phyloP scores from a whole-genome alignment of 37 sponge, comb jelly and placozoan species.

The Beroe forskalii region DNA sequence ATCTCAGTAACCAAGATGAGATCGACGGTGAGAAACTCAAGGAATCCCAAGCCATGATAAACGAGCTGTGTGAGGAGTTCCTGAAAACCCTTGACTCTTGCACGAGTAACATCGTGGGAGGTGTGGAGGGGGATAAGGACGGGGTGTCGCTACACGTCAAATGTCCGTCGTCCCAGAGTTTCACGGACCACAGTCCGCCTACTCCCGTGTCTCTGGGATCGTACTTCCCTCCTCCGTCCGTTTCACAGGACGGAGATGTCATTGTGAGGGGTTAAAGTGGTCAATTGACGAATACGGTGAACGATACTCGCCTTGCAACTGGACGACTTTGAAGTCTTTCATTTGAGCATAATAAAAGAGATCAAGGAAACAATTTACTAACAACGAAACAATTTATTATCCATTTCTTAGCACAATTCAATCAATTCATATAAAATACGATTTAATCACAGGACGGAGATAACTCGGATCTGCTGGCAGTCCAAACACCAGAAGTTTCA shows the following conservation, averaged over 20 bases:
- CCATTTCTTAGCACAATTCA: too few relatives aligned
- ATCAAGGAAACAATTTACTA: too few relatives aligned
- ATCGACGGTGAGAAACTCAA: not conserved
- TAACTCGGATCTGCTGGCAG: not conserved
- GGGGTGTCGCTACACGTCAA: not conserved
- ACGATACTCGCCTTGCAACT: too few relatives aligned
- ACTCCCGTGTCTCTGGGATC: conserved; percentile 38
- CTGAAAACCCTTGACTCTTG: conserved; percentile 45
- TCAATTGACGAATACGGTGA: too few relatives aligned
- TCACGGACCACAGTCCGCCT: not conserved
- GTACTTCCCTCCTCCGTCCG: conserved; percentile 28
- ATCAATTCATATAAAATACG: too few relatives aligned
- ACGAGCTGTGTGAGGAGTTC: conserved; percentile 60
- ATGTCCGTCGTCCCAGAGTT: not conserved
- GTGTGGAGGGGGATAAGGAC: not conserved
- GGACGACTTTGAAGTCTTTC: too few relatives aligned
- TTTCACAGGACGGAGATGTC: too few relatives aligned
- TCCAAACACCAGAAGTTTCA: not conserved
- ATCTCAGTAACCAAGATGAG: not conserved
- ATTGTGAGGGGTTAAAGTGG: too few relatives aligned
- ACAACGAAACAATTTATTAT: too few relatives aligned
- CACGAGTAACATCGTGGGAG: not conserved
- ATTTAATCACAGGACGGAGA: too few relatives aligned
- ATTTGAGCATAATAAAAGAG: too few relatives aligned
- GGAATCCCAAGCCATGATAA: conserved; percentile 12